Evolutionary conservation across 2,797 vertebrate species (phyloP).

Genomic region (Coilia nasus): DNA sequence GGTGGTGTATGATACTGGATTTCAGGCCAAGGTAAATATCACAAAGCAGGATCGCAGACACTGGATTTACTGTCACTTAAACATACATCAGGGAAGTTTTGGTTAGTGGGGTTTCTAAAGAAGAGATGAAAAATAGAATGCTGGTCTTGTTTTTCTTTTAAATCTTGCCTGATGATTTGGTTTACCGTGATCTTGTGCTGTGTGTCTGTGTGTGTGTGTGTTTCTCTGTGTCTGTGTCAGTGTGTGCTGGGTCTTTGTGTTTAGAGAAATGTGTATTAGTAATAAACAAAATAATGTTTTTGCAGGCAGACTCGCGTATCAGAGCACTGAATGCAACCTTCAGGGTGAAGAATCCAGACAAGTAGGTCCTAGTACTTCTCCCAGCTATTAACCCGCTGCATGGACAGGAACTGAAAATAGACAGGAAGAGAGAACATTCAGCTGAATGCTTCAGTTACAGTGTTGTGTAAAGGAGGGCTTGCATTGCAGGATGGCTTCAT

Average conservation of each 20-base stretch:
- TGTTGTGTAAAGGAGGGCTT: neutral
- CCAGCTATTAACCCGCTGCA: neutral
- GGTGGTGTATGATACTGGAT: constrained; percentile 89
- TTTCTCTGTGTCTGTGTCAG: too few species aligned
- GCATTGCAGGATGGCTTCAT: neutral
- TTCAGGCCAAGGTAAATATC: constrained; percentile 88
- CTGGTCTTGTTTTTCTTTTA: too few species aligned
- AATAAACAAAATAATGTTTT: constrained; percentile 17
- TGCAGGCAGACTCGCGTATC: constrained; percentile 93
- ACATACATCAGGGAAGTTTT: neutral
- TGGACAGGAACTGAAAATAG: neutral
- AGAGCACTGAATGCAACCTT: constrained; percentile 95
- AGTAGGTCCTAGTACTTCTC: constrained; percentile 77
- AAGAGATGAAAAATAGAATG: neutral
- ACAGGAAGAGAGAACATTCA: neutral
- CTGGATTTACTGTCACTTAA: neutral
- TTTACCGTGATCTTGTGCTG: too few species aligned
- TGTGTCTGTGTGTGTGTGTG: too few species aligned
- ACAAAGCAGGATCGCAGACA: neutral
- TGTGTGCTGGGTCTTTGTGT: too few species aligned
- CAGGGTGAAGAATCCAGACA: constrained; percentile 95
- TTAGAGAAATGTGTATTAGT: neutral
- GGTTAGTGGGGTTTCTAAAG: neutral
- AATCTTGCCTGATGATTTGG: too few species aligned
- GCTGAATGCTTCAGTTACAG: neutral